These are phyloP conservation scores for Chrysogorgia sp. DNA, from an alignment of 92 coral and sea anemone genomes.

Conservation along the genomic window DNA sequence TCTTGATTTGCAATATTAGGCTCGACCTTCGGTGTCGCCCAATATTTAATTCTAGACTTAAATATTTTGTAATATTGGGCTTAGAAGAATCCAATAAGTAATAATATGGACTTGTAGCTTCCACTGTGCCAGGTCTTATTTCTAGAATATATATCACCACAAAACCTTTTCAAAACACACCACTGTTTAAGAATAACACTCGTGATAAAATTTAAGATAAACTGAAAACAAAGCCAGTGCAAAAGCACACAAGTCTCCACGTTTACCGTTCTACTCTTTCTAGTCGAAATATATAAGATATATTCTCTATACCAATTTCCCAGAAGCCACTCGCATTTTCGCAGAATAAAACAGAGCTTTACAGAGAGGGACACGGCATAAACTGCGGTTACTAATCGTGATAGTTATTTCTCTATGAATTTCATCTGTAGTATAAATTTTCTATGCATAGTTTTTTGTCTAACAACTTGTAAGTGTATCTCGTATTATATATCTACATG, in stretches of 20 bases:
- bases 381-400: background rate
- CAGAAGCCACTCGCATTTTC: background rate
- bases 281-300: background rate
- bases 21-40: no score
- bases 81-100: no score
- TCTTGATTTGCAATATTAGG: no score
- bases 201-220: no score
- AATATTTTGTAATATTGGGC: no score
- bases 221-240: background rate
- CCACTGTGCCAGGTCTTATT: no score
- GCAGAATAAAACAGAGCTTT: conserved; percentile 4
- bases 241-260: background rate
- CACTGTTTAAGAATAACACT: no score
- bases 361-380: conserved; percentile 13
- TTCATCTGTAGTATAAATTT: conserved; percentile 36
- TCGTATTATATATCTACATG: conserved; percentile 23
- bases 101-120: no score
- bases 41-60: no score
- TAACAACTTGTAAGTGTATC: conserved; percentile 20
- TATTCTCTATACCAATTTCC: background rate
- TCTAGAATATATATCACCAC: no score
- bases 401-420: conserved; percentile 30
- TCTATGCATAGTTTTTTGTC: conserved; percentile 1
- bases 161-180: no score
- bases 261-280: background rate